Evolutionary conservation across 2,113 vertebrate species (phyloP).

Genomic region (Corydoras sp.): DNA sequence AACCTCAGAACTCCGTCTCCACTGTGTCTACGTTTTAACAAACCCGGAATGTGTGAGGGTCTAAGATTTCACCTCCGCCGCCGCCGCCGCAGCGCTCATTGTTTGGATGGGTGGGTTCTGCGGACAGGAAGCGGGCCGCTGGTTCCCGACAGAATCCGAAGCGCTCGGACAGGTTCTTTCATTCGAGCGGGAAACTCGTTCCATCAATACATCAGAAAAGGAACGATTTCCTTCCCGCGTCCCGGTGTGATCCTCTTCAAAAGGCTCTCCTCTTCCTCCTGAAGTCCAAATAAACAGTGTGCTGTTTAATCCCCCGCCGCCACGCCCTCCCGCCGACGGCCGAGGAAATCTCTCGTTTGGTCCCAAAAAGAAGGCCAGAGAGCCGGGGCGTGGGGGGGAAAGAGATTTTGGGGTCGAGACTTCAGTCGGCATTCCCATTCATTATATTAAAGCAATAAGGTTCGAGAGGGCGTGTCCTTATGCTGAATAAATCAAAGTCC

Average conservation of each 20-base stretch:
- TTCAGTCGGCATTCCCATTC: too few relatives aligned
- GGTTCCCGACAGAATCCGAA: slow-evolving; percentile 56
- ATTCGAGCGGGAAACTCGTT: slow-evolving; percentile 68
- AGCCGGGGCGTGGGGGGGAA: too few relatives aligned
- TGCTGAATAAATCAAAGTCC: too few relatives aligned
- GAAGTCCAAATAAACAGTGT: slow-evolving; percentile 63
- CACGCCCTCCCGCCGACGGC: slow-evolving; percentile 55
- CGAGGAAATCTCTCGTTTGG: slow-evolving; percentile 5
- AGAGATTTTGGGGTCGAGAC: too few relatives aligned
- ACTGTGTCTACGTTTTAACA: too few relatives aligned
- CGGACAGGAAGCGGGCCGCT: slow-evolving; percentile 62
- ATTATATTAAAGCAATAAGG: too few relatives aligned
- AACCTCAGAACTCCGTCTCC: too few relatives aligned
- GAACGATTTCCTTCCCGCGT: slow-evolving; percentile 66
- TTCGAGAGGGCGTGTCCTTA: too few relatives aligned
- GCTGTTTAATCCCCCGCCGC: slow-evolving; percentile 62
- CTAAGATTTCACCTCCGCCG: too few relatives aligned
- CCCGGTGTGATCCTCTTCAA: slow-evolving; percentile 63
- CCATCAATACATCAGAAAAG: slow-evolving; percentile 67
- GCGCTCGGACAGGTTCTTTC: slow-evolving; percentile 59
- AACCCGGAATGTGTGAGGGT: too few relatives aligned
- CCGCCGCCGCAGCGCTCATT: slow-evolving; percentile 54
- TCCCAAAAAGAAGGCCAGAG: neutral
- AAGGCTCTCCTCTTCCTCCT: slow-evolving; percentile 59
- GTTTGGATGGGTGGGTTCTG: slow-evolving; percentile 54